Evolutionary conservation across 2,797 vertebrate species (phyloP), one percentile per base, ranked within the genome.

Genomic region (Centropyge bicolor): DNA sequence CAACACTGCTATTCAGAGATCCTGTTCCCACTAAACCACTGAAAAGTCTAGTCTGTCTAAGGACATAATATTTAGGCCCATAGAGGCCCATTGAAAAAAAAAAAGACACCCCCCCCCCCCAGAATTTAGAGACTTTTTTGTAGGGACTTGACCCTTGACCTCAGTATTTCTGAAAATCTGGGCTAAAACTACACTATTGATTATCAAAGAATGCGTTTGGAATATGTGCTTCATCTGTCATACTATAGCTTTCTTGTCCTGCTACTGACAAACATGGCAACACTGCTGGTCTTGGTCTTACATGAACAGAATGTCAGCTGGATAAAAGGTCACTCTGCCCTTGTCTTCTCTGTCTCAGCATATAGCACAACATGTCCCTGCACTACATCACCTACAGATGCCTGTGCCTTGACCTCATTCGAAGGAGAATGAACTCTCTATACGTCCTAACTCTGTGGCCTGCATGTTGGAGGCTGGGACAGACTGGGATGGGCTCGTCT

Each of bases 401-500:
- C 35, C 56, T 1, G 0, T n/a, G 41, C 27, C 19, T 57, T 76
- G 70, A 87, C 78, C 76, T 65, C 61, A 65, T 43, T 60, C 35
- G 36, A 14, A 19, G 22, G 8, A 10, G 8, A 38, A 16, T 48
- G 10, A 45, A 20, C 17, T 69, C 56, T 80, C 27, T 43, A 8
- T 14, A 31, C 41, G 9, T 43, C 22, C 31, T 11, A 20, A 22
- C 35, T 54, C 22, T 38, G 46, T 68, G 57, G 40, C 55, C 48
- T 69, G 82, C 43, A 67, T 64, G 75, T n/a, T 62, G 13, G 17
- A 70, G 57, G 57, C 66, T 67, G 60, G 52, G 78, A 69, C 80
- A 31, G 61, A 80, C 76, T 88, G 84, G 86, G 76, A 87, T 88
- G 83, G 84, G 85, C 78, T 79, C 7, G 56, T 82, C 80, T 68